Evolutionary conservation across 2,113 vertebrate genomes (phyloP), one percentile per base, ranked within the genome.

Genomic region (Gadus macrocephalus): DNA sequence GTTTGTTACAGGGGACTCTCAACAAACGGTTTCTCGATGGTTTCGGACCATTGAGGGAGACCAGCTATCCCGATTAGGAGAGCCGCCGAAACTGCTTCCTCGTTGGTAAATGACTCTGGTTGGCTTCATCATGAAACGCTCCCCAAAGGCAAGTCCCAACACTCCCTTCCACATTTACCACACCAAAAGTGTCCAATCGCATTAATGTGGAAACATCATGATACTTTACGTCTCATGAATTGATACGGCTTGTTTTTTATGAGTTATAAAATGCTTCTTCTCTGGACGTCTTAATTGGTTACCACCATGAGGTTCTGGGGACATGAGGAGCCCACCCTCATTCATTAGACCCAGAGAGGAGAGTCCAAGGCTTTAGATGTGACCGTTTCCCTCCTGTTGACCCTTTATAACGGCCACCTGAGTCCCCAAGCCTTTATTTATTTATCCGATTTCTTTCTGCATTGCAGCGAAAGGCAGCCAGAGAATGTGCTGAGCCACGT

Each of bases 361-460:
- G 25, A 15, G 15, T 15, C 53, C 12, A 3, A 62, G 6, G 20
- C 64, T 59, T 15, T 20, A 53, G 71, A 35, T 56, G 70, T 28
- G 25, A 12, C 15, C 4, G 14, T 15, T 63, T 28, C 27, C 38
- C 38, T 28, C 28, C 42, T 9, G 42, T 9, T 28, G 22, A 58
- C 55, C 25, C 62, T 42, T 25, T 38, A 65, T 25, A 28, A 73
- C 11, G 73, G 70, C 27, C 72, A 73, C 58, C 19, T 53, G 27
- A 64, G 16, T 35, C 62, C 31, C 60, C 58, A 25, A 65, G 59
- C 31, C 58, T 56, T 73, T 35, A 73, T 66, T 73, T 35, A 71
- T 68, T 69, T 60, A 77, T 49, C 71, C 69, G 17, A 53, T 69
- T 62, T 14, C 27, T 58, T 78, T 67, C 77, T 78, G 71, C 73